Base-by-base conservation (phyloP, 2,113 vertebrate species). In the Monopterus albus region DNA sequence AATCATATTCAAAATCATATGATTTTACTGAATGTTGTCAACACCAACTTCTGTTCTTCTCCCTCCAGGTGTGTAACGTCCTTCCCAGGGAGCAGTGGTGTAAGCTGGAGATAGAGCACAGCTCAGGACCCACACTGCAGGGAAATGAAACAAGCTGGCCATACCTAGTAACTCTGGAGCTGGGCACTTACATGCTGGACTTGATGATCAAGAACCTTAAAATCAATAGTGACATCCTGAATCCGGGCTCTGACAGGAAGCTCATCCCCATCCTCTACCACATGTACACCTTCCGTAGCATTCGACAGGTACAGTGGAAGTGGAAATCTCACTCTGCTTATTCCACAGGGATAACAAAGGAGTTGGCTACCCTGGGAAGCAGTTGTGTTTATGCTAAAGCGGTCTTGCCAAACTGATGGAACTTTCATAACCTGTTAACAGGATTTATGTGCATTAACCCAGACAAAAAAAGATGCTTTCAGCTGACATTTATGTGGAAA, bases 211-310 rank as follows among this genome's bases (percentile, higher is more conserved):
- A 92, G 38, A 80, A 90, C 0, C 81, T 96, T 12, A 95, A 92
- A 83, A 87, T 99, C 71, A 92, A 92, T 1, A 91, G 77, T 61
- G 89, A 93, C 82, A 74, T 94, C 66, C 86, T 93, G 9, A 91
- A 78, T 1, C 79, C 55, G 0, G 66, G 55, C 15, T 36, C 74
- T 7, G 29, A 91, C 15, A 53, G 59, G 43, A 94, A 81, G 39
- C 84, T 87, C 33, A 93, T 99, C 72, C 95, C 96, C 0, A 92
- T 95, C 40, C 93, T 99, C 20, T 99, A 98, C 81, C 98, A 99
- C 25, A 92, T 98, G 88, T 99, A 99, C 73, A 93, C 96, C 38
- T 99, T 97, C 87, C 95, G 91, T 7, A 95, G 91, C 87, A 92
- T 53, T 39, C 92, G 88, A 21, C 95, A 98, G 96, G 97, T 96